Conservation (phyloP, 2,888 invertebrate species). For the Pachydiplax longipennis region DNA sequence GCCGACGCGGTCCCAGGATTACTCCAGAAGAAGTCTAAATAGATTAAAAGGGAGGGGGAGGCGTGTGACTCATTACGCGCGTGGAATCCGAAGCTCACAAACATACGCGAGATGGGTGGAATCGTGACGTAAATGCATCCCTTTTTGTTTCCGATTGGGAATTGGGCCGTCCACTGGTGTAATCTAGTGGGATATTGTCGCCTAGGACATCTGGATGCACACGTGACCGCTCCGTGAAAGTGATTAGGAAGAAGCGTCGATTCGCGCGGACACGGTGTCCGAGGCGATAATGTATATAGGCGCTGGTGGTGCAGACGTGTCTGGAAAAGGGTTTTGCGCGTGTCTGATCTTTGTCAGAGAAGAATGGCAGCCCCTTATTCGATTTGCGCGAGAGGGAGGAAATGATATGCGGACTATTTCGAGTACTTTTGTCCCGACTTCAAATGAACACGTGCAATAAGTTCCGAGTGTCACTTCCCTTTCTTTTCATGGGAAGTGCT, state of each 20-base stretch:
- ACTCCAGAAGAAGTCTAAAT: slow-evolving; percentile 28
- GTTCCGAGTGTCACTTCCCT: no score
- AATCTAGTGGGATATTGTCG: not conserved
- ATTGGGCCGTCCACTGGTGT: not conserved
- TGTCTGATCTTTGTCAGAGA: not conserved
- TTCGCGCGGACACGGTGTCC: not conserved
- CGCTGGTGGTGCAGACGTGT: not conserved
- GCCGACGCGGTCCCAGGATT: not conserved
- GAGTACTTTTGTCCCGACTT: not conserved
- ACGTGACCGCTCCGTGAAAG: slow-evolving; percentile 18
- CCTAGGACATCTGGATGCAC: slow-evolving; percentile 17
- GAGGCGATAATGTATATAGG: not conserved
- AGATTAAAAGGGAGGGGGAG: not conserved
- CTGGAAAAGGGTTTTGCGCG: not conserved
- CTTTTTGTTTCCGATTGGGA: slow-evolving; percentile 12
- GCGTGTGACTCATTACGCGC: slow-evolving; percentile 39
- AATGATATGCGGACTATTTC: not conserved
- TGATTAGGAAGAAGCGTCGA: slow-evolving; percentile 19
- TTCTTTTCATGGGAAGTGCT: no score
- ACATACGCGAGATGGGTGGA: not conserved
- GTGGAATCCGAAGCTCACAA: slow-evolving; percentile 17
- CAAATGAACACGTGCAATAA: not conserved
- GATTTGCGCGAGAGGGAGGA: not conserved
- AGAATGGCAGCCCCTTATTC: slow-evolving; percentile 4
- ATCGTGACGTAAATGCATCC: slow-evolving; percentile 18